Base-by-base conservation (phyloP, 2,113 vertebrate genomes). In the Pelvicachromis taeniatus region DNA sequence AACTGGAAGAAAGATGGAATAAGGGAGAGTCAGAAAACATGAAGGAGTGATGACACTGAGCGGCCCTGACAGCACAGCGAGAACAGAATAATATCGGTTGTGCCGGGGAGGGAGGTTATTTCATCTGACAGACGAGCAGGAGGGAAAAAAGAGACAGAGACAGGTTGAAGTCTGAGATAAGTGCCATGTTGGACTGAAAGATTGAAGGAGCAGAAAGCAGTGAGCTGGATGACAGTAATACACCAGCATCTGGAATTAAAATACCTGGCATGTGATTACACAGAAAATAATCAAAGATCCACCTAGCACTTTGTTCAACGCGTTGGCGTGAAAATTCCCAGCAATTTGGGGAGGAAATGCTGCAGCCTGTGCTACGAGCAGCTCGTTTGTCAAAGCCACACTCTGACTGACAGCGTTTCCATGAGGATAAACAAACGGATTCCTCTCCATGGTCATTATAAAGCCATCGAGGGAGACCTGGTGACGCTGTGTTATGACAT, bases 401-500 rank as follows among this genome's bases (percentile, higher is more conserved):
- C 13, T 33, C 16, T 48, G 55, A 87, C 77, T 78, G 91, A 91
- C 93, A 80, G 68, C 65, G 91, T 92, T 94, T 93, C 86, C 85
- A 78, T 45, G 70, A 86, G 70, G 83, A 84, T 75, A 91, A 93
- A 93, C 91, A 92, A 86, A 63, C 35, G 19, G 73, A 85, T 89
- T 94, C 91, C 91, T 94, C 88, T 87, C 38, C 31, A 5, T 1
- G 55, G 45, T 91, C 90, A 84, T 94, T 93, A 93, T 88, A 92
- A 93, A 92, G 82, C 81, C 78, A 91, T 92, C 56, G 80, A 78
- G 61, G 45, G 38, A 81, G 87, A 85, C 58, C 84, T 5, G 48
- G 89, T 70, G 83, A 82, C 3, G 55, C 45, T 21, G 35, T 93
- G 92, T 92, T 88, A 63, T 90, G 91, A 93, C 93, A 94, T 80